Evolutionary conservation across 2,888 invertebrate species (phyloP), one percentile per base, ranked within the genome.

Genomic region (Hartigia nigra): DNA sequence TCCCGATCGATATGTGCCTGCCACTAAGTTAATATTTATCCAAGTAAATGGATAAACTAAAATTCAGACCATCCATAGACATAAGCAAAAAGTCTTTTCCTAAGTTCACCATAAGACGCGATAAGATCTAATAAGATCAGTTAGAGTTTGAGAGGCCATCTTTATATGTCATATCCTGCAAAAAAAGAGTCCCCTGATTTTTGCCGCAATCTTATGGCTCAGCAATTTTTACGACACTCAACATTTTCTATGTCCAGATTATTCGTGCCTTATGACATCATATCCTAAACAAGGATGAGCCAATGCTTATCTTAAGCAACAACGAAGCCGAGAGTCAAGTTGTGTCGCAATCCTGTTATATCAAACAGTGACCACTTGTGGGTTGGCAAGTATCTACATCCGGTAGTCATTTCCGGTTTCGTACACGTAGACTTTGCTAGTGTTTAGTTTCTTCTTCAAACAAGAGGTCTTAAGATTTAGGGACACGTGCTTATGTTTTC

Each of bases 401-500:
- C 23, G 23, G 39, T 0, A 23, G 39, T 23, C 23, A 55, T 23
- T 55, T 55, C 39, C 39, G 39, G 39, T 55, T 23, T 23, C 39
- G 4, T 39, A 23, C 4, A 39, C 39, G 39, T 23, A 55, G 23
- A 0, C 23, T 9, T 55, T 9, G 39, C 39, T 1, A 23, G 23
- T 55, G 2, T 55, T 9, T 23, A 5, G 5, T 23, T 23, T 2
- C 5, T 9, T 1, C 23, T 23, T 23, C 39, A 23, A 2, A 1
- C 23, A 55, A 55, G 39, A 5, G 39, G 23, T 23, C 1, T 23
- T 55, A 32, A 72, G 72, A 76, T 37, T 12, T 36, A 34, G 5
- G 69, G 2, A 76, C 76, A 69, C 76, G 76, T 70, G 76, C n/a
- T 70, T n/a, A 11, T 31, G 34, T 35, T 76, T 76, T 69, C 39